Base-by-base conservation (phyloP, 92 coral and sea anemone genomes). In the Parazoanthus swiftii region DNA sequence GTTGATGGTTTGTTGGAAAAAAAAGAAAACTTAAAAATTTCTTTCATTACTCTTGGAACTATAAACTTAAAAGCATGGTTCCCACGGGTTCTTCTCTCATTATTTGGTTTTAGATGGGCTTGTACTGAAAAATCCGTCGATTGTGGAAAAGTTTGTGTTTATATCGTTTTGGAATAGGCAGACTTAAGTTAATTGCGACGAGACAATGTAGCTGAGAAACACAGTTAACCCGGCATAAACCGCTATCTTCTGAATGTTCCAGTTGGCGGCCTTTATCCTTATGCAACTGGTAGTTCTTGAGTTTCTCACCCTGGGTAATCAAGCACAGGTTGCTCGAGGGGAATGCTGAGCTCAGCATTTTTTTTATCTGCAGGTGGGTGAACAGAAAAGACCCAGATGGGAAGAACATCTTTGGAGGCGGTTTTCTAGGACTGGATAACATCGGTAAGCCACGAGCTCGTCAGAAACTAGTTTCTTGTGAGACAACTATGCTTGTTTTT, bases 381-480 rank as follows among this genome's bases (percentile, higher is more conserved):
- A 97, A 97, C 88, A 89, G 99, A 76, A 97, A 97, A 79, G 99
- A 97, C 89, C 99, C 99, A 9, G 91, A 94, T 29, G 99, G 99
- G 0, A 88, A 90, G 86, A 97, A 97, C 84, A 93, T 97, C 79
- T 97, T 97, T 93, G 99, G 99, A 21, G 99, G 99, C 18, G 99
- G 99, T 85, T 97, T 97, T 72, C 96, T 97, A 35, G 99, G 99
- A 20, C 97, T 97, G 29, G 98, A 97, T 71, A 97, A 97, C 88
- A 95, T 97, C 74, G 99, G 99, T 97, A 68, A 91, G 94, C 83
- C 14, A 75, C 37, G 38, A 59, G n/a, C 11, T 6, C 35, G 13
- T 46, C 48, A 36, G n/a, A 73, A 20, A 10, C 3, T 39, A 39
- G 15, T 15, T n/a, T 73, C 20, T 73, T 73, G 38, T 29, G 20